Evolutionary conservation across 2,888 invertebrate genomes (phyloP).

Genomic region (Luperina nickerlii): DNA sequence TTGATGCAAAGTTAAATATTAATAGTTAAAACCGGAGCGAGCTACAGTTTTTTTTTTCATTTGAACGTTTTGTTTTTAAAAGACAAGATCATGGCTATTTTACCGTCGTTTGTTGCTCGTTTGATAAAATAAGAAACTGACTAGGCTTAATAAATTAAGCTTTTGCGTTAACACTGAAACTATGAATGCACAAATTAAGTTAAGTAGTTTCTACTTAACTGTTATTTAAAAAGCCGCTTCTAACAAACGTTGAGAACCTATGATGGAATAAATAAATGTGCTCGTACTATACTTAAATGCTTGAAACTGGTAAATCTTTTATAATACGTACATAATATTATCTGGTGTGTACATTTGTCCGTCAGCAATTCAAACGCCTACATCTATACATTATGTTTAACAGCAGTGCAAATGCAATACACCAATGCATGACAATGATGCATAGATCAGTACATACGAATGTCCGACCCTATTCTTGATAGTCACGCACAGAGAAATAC

Average conservation of each 20-base stretch:
- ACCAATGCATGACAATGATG: constrained; percentile 44
- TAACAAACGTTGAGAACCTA: neutral
- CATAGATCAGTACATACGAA: constrained; percentile 36
- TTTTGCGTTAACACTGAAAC: neutral
- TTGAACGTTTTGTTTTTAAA: neutral
- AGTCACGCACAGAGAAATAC: constrained; percentile 31
- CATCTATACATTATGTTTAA: neutral
- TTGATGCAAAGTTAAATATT: neutral
- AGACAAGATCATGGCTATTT: neutral
- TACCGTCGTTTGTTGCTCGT: neutral
- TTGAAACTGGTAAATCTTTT: neutral
- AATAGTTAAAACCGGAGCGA: neutral
- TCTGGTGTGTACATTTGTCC: neutral
- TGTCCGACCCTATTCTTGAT: constrained; percentile 15
- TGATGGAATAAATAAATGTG: neutral
- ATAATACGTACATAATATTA: neutral
- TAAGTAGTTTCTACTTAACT: neutral
- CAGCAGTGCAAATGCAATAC: constrained; percentile 35
- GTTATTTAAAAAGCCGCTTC: neutral
- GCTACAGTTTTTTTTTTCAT: neutral
- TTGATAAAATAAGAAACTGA: neutral
- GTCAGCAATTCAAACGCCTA: neutral
- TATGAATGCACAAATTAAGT: neutral
- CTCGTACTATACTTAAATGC: too few relatives aligned
- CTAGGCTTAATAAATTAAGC: neutral